A percentile compares a stretch with the other conserved stretches of the same genome.
Evolutionary conservation across 2,113 vertebrate species (phyloP).

Genomic region (Orthochromis malagaraziensis): DNA sequence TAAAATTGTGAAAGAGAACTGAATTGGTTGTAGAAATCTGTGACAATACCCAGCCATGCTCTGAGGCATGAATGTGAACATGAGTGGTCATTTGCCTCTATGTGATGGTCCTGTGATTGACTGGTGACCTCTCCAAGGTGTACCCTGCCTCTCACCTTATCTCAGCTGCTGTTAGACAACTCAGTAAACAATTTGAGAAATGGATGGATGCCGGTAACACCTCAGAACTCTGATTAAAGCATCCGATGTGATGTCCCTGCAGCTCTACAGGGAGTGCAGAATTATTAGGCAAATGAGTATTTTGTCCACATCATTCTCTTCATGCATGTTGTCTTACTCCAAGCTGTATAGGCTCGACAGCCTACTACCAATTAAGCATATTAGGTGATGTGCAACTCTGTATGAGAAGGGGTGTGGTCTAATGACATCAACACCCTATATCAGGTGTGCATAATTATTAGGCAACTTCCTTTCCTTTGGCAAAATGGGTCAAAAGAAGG

Average conservation of each 20-base stretch:
- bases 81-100: background rate
- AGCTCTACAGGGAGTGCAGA: no score
- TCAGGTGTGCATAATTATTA: no score
- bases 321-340: no score
- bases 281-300: no score
- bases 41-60: background rate
- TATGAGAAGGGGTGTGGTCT: no score
- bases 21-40: background rate
- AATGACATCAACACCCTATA: no score
- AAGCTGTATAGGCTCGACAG: no score
- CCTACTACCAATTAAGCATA: no score
- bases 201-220: background rate
- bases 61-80: background rate
- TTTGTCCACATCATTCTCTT: no score
- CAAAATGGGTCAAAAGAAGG: no score
- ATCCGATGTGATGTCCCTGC: background rate
- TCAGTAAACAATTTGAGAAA: background rate
- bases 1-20: background rate
- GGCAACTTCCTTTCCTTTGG: no score
- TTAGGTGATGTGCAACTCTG: no score
- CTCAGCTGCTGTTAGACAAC: background rate
- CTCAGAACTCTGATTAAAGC: background rate
- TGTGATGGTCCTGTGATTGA: background rate
- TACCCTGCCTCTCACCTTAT: background rate
- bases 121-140: background rate